A percentile compares a stretch with the other conserved stretches of the same genome.
Evolutionary conservation across 1,140 invertebrate species (phyloP).

Genomic region (Papilio polyxenes): DNA sequence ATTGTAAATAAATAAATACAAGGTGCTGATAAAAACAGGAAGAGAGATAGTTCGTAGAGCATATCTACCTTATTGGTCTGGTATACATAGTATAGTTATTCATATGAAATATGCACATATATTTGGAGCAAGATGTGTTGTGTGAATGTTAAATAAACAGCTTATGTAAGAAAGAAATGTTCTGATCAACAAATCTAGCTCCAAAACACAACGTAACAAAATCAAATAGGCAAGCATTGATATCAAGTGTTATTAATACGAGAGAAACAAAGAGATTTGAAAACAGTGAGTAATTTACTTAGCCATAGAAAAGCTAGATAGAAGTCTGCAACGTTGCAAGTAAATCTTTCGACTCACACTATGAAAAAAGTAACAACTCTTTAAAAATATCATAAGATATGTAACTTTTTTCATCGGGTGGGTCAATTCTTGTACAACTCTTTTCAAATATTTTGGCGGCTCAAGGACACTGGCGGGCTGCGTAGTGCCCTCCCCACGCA

Average conservation of each 20-base stretch:
- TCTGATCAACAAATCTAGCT: constrained; percentile 52
- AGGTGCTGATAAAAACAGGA: constrained; percentile 57
- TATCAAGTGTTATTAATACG: constrained; percentile 58
- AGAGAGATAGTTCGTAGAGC: constrained; percentile 63
- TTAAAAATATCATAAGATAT: background rate
- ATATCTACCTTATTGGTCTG: constrained; percentile 73
- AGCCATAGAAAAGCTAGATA: constrained; percentile 64
- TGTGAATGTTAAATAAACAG: constrained; percentile 16
- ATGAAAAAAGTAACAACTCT: constrained; percentile 5
- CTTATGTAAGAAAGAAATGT: background rate
- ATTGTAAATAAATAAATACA: constrained; percentile 51
- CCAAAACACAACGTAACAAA: constrained; percentile 60
- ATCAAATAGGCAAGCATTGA: constrained; percentile 67
- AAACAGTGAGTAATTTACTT: constrained; percentile 55
- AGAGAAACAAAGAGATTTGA: constrained; percentile 51
- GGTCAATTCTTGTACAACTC: background rate
- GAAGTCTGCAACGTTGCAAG: constrained; percentile 60
- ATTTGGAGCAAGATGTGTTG: constrained; percentile 52
- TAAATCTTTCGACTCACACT: constrained; percentile 54
- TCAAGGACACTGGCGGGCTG: too few species aligned
- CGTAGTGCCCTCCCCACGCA: too few species aligned
- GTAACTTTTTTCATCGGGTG: background rate
- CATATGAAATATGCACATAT: constrained; percentile 60
- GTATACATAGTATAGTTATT: constrained; percentile 67
- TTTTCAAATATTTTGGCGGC: too few species aligned